Evolutionary conservation across 30 jellyfish, hydroid and myxozoan species (phyloP).

Genomic region (Pseudorhiza aurosa): DNA sequence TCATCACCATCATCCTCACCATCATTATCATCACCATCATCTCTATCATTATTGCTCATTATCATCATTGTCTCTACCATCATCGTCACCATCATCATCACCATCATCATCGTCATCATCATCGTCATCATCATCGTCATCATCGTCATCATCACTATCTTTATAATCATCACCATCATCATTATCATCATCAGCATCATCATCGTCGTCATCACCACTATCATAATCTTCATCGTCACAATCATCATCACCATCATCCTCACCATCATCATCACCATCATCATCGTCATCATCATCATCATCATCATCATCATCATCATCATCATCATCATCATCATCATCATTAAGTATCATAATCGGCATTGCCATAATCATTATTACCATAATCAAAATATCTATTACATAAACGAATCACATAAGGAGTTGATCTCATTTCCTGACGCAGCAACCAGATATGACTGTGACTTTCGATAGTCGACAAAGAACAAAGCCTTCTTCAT

Average conservation of each 20-base stretch:
- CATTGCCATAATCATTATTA: background rate
- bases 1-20: too few relatives aligned
- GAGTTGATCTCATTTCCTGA: too few relatives aligned
- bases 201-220: background rate
- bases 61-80: background rate
- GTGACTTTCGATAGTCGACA: too few relatives aligned
- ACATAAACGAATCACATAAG: too few relatives aligned
- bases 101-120: slow-evolving; percentile 1
- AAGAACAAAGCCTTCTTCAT: too few relatives aligned
- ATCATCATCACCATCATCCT: slow-evolving; percentile 15
- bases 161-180: slow-evolving; percentile 9
- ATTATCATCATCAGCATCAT: slow-evolving; percentile 3
- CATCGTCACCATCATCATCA: background rate
- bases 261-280: slow-evolving; percentile 10
- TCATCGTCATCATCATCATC: slow-evolving; percentile 46
- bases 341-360: slow-evolving; percentile 1
- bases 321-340: slow-evolving; percentile 11
- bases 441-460: too few relatives aligned
- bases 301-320: slow-evolving; percentile 32
- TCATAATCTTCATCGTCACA: slow-evolving; percentile 8
- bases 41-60: background rate
- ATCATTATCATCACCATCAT: too few relatives aligned
- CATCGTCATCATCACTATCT: slow-evolving; percentile 14
- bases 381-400: too few relatives aligned
- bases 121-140: slow-evolving; percentile 13